Conservation (phyloP, 2,888 invertebrate species). For the Nomada ferruginata region DNA sequence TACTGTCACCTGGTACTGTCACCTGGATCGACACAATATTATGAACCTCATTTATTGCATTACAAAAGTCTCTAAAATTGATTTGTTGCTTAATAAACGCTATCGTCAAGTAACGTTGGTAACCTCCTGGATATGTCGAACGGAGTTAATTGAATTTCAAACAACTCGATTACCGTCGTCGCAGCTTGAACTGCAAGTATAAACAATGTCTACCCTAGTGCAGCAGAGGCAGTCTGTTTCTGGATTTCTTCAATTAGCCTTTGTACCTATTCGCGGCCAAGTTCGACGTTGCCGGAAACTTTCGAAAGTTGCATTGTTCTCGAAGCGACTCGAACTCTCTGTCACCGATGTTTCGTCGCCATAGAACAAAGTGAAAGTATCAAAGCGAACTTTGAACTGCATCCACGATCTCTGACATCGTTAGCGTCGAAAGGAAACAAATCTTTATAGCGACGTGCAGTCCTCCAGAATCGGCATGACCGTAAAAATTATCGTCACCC, state of each 20-base stretch:
- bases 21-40: no score
- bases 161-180: constrained; percentile 62
- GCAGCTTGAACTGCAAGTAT: constrained; percentile 62
- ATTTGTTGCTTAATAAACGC: not conserved
- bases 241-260: constrained; percentile 62
- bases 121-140: constrained; percentile 8
- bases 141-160: constrained; percentile 39
- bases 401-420: not conserved
- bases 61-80: not conserved
- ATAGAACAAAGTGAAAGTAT: not conserved
- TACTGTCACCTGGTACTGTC: not conserved
- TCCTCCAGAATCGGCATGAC: no score
- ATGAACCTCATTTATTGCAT: no score
- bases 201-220: constrained; percentile 55
- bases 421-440: not conserved
- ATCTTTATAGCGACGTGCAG: no score
- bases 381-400: not conserved
- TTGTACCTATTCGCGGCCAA: constrained; percentile 36
- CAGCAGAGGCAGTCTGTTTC: constrained; percentile 44
- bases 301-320: constrained; percentile 40
- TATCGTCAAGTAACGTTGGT: not conserved
- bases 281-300: constrained; percentile 52
- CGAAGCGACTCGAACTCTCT: constrained; percentile 6
- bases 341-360: constrained; percentile 3
- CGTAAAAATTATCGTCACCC: no score